These are phyloP conservation scores for Theocolax elegans DNA, from an alignment of 1,140 invertebrate genomes.

Conservation along the genomic window DNA sequence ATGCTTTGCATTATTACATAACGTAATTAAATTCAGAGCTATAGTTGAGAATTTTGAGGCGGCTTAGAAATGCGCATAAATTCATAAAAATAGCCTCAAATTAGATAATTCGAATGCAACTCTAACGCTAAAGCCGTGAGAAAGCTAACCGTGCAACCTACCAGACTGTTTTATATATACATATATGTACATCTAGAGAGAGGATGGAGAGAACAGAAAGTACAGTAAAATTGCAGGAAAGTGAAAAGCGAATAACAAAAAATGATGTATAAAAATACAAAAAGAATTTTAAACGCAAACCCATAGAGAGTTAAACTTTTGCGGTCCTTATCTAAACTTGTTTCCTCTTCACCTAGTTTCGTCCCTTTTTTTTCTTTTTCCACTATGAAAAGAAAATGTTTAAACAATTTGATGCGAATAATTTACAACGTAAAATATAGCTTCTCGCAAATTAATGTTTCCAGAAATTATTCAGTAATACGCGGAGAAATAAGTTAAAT, in stretches of 20 bases:
- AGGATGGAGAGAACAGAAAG: neutral
- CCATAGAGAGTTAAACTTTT: neutral
- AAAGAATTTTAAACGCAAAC: neutral
- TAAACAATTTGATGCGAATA: too few species aligned
- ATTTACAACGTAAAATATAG: too few species aligned
- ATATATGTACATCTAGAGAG: neutral
- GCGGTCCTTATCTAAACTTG: neutral
- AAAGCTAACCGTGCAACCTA: neutral
- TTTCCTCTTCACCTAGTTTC: neutral
- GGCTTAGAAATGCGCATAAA: slow-evolving; percentile 19
- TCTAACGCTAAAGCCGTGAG: neutral
- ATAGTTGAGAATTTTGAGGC: neutral
- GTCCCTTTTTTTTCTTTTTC: too few species aligned
- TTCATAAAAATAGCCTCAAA: slow-evolving; percentile 1
- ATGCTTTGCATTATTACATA: neutral
- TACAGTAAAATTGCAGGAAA: slow-evolving; percentile 5
- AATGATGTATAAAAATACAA: neutral
- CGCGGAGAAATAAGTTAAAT: too few species aligned
- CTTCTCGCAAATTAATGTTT: too few species aligned
- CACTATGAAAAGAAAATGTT: too few species aligned
- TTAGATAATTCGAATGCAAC: slow-evolving; percentile 13
- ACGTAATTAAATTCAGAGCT: slow-evolving; percentile 5
- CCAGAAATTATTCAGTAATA: too few species aligned
- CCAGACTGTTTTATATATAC: too few species aligned
- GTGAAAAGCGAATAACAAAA: neutral